Evolutionary conservation across 2,113 vertebrate genomes (phyloP).

Genomic region (Chloropsis cyanopogon): DNA sequence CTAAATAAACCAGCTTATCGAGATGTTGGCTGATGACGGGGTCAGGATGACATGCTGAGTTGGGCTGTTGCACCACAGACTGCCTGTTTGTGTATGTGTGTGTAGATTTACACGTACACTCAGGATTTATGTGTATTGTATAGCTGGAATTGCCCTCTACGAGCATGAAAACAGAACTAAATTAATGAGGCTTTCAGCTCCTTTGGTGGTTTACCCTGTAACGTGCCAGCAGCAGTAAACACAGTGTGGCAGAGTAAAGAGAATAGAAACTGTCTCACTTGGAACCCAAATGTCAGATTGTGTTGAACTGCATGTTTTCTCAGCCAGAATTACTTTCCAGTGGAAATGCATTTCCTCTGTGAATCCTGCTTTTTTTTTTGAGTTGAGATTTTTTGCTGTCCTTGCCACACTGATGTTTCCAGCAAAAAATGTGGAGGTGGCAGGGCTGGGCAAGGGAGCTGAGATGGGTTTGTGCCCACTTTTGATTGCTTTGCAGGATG

Average conservation of each 20-base stretch:
- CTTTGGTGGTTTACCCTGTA: neutral
- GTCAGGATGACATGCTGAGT: neutral
- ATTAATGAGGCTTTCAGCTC: neutral
- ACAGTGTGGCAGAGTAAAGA: neutral
- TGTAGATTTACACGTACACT: neutral
- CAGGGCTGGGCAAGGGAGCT: neutral
- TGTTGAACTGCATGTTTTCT: neutral
- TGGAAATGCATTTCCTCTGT: neutral
- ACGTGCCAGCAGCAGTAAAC: neutral
- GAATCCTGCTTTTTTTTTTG: neutral
- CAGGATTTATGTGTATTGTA: neutral
- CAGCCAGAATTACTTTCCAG: neutral
- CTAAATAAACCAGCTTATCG: conserved; percentile 30
- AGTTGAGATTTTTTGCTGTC: neutral
- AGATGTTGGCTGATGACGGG: neutral
- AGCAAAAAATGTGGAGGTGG: neutral
- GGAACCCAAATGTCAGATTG: neutral
- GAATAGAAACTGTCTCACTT: neutral
- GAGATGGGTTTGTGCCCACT: neutral
- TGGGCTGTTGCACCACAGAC: neutral
- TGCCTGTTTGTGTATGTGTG: neutral
- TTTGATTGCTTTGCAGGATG: neutral
- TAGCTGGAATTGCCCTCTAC: neutral
- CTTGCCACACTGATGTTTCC: neutral
- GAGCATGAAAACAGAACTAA: neutral